phyloP scores from a whole-genome alignment of 2,113 vertebrate genomes.

The Scatophagus argus region DNA sequence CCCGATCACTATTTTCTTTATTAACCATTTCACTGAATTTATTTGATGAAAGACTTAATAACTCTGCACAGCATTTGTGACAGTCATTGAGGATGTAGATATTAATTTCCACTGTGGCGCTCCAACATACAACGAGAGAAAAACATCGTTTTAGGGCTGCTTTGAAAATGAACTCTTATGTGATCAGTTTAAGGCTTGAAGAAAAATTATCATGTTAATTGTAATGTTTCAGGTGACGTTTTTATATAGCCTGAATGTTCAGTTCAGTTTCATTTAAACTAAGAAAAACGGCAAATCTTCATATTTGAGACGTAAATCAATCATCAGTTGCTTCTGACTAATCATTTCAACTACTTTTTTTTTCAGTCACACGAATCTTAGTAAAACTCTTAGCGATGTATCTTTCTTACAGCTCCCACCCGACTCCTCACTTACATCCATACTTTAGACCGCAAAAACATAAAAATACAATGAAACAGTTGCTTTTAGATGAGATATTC shows the following conservation, averaged over 20 bases:
- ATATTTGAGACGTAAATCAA: background rate
- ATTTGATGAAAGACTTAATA: background rate
- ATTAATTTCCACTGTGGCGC: background rate
- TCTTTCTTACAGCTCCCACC: background rate
- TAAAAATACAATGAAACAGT: constrained; percentile 27
- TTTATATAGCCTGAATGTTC: background rate
- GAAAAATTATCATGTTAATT: background rate
- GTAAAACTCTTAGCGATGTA: constrained; percentile 38
- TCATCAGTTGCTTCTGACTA: background rate
- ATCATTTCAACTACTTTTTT: background rate
- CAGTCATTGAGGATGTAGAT: too few relatives aligned
- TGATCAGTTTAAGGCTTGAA: background rate
- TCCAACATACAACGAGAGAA: background rate
- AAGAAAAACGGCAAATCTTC: background rate
- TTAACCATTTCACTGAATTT: background rate
- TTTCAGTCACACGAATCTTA: constrained; percentile 18
- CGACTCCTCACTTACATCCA: background rate
- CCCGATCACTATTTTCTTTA: constrained; percentile 6
- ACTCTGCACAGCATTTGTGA: too few relatives aligned
- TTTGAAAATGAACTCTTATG: background rate
- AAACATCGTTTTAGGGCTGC: background rate
- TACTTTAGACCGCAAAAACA: constrained; percentile 37
- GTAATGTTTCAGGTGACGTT: background rate
- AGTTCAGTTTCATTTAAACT: background rate
- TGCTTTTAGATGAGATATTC: background rate